These are phyloP conservation scores for Sinohyriopsis cumingii DNA, from an alignment of 2,888 invertebrate genomes.

Conservation along the genomic window DNA sequence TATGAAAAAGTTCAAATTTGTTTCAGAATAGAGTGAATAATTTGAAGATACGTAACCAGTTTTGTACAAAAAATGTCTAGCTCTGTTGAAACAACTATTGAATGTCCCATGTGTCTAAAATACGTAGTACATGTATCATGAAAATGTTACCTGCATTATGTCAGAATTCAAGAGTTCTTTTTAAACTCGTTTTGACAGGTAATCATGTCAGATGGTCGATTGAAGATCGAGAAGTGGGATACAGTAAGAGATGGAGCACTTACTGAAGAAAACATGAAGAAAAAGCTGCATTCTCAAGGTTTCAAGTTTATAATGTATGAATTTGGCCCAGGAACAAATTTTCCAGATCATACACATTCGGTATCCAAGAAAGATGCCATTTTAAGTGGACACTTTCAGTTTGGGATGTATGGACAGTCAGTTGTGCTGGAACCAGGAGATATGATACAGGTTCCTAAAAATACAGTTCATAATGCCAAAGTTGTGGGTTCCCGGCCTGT, in stretches of 20 bases:
- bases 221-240: conserved; percentile 61
- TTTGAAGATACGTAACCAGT: too few species aligned
- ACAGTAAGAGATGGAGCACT: conserved; percentile 53
- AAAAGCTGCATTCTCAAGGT: conserved; percentile 57
- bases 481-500: conserved; percentile 60
- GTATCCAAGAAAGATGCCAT: conserved; percentile 65
- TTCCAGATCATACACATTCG: conserved; percentile 64
- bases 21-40: too few species aligned
- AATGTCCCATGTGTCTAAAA: too few species aligned
- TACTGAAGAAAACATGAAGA: conserved; percentile 51
- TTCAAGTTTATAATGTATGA: conserved; percentile 54
- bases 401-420: conserved; percentile 61
- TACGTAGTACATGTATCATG: too few species aligned
- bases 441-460: conserved; percentile 62
- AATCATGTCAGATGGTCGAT: conserved; percentile 13
- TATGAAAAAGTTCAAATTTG: too few species aligned
- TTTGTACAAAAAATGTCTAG: too few species aligned
- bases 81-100: too few species aligned
- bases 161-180: too few species aligned
- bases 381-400: conserved; percentile 56
- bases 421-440: conserved; percentile 64
- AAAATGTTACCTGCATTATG: too few species aligned
- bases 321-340: conserved; percentile 60
- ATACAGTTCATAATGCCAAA: conserved; percentile 59
- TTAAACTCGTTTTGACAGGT: too few species aligned